Evolutionary conservation across 2,113 vertebrate species (phyloP).

Genomic region (Syngnathus floridae): DNA sequence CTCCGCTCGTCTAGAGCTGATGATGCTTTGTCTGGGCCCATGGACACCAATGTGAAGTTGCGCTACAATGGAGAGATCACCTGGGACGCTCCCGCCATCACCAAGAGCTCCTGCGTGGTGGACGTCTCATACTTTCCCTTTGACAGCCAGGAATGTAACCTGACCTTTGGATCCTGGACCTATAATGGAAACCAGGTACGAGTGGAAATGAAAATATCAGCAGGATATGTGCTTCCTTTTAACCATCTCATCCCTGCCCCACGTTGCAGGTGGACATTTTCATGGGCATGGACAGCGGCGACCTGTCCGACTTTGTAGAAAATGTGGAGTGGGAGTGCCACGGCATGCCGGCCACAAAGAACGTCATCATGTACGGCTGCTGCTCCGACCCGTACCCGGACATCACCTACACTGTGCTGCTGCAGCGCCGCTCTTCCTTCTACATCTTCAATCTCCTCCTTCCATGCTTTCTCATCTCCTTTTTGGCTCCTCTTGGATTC

Average conservation of each 20-base stretch:
- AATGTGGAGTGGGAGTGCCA: slow-evolving; percentile 96
- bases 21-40: slow-evolving; percentile 83
- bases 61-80: slow-evolving; percentile 90
- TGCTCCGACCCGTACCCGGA: slow-evolving; percentile 97
- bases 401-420: slow-evolving; percentile 88
- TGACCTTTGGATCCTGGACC: slow-evolving; percentile 98
- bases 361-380: slow-evolving; percentile 92
- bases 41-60: slow-evolving; percentile 92
- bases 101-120: slow-evolving; percentile 95
- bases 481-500: slow-evolving; percentile 92
- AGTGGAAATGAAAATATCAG: background rate
- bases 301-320: slow-evolving; percentile 91
- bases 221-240: background rate
- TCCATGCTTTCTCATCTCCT: slow-evolving; percentile 94
- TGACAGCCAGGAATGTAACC: slow-evolving; percentile 91
- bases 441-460: slow-evolving; percentile 95
- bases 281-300: slow-evolving; percentile 85
- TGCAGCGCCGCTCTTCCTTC: slow-evolving; percentile 92
- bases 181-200: slow-evolving; percentile 95
- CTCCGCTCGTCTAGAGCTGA: slow-evolving; percentile 76
- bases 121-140: slow-evolving; percentile 98
- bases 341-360: slow-evolving; percentile 93
- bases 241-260: background rate
- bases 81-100: slow-evolving; percentile 95
- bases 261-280: slow-evolving; percentile 81